Conservation (phyloP, 2,797 vertebrate species). For the Cossypha dichroa region DNA sequence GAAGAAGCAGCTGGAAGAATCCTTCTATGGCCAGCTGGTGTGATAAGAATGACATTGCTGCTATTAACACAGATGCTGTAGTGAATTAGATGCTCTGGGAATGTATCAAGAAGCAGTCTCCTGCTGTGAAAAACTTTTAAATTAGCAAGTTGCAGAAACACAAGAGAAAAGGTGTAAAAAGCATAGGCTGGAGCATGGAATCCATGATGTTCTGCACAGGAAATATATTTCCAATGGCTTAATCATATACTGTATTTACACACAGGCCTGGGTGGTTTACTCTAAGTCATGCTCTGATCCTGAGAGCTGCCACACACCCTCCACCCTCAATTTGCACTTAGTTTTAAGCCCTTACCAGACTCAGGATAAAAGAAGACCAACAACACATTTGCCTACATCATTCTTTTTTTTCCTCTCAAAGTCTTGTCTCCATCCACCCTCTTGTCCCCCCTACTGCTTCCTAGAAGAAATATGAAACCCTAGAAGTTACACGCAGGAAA, state of each 20-base stretch:
- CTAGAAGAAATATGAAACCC: neutral
- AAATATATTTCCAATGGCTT: neutral
- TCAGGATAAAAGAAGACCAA: neutral
- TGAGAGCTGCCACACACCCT: neutral
- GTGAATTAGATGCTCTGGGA: neutral
- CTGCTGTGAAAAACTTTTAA: neutral
- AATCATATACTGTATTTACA: neutral
- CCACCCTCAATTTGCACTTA: neutral
- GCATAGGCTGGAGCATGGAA: neutral
- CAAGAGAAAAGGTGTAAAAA: neutral
- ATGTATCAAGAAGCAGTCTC: neutral
- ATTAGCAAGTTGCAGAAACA: neutral
- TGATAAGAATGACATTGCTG: neutral
- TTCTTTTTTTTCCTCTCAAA: neutral
- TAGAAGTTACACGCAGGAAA: neutral
- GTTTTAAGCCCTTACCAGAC: neutral
- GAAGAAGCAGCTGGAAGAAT: neutral
- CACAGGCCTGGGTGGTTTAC: neutral
- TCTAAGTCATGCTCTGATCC: neutral
- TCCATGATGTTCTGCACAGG: neutral
- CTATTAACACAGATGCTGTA: neutral
- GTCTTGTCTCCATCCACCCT: neutral
- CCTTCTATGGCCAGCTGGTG: neutral
- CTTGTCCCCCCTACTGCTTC: neutral
- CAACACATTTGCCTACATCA: neutral